Conservation (phyloP, 1,140 invertebrate genomes). For the Asbolus verrucosus region DNA sequence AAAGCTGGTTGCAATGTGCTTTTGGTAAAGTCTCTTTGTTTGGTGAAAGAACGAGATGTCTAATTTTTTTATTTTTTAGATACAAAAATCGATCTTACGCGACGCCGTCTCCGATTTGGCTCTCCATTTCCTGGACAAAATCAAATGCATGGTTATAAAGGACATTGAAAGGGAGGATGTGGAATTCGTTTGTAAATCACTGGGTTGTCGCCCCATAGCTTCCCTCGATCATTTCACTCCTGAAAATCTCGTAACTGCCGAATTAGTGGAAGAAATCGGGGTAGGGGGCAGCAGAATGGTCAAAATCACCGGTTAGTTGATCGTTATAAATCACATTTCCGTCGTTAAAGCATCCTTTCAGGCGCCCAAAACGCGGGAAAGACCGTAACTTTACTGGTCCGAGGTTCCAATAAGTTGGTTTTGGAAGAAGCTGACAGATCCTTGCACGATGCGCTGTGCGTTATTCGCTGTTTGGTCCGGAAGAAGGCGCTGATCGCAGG, state of each 20-base stretch:
- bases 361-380: slow-evolving; percentile 90
- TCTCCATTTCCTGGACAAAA: slow-evolving; percentile 98
- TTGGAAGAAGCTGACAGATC: slow-evolving; percentile 96
- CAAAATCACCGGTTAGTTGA: slow-evolving; percentile 76
- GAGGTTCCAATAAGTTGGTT: slow-evolving; percentile 98
- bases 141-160: slow-evolving; percentile 99
- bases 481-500: slow-evolving; percentile 92
- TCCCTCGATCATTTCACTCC: slow-evolving; percentile 96
- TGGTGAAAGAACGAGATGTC: not conserved
- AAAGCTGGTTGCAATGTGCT: slow-evolving; percentile 98
- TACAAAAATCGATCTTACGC: slow-evolving; percentile 97
- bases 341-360: slow-evolving; percentile 12
- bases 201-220: slow-evolving; percentile 97
- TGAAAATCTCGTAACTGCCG: slow-evolving; percentile 92
- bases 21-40: slow-evolving; percentile 72
- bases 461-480: slow-evolving; percentile 94
- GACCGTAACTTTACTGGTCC: slow-evolving; percentile 93
- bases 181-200: slow-evolving; percentile 96
- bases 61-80: too few relatives aligned
- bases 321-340: too few relatives aligned
- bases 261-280: slow-evolving; percentile 94
- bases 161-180: slow-evolving; percentile 98
- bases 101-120: slow-evolving; percentile 98
- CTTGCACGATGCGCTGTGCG: slow-evolving; percentile 98
- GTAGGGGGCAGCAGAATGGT: slow-evolving; percentile 93